Evolutionary conservation across 2,113 vertebrate species (phyloP).

Genomic region (Stigmatopora argus): DNA sequence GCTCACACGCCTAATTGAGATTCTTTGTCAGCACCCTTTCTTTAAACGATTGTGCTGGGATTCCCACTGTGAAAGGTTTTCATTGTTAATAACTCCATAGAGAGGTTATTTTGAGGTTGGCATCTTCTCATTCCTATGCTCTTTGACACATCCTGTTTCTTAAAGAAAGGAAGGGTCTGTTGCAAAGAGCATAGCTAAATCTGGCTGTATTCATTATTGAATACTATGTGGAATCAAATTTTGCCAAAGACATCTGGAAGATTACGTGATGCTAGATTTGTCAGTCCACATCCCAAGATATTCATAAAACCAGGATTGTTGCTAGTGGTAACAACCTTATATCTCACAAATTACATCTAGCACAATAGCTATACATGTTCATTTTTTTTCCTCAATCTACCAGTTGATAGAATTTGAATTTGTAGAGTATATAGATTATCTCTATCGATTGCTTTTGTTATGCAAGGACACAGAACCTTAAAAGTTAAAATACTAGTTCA

Average conservation of each 20-base stretch:
- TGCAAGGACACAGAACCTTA: not conserved
- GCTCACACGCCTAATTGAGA: too few relatives aligned
- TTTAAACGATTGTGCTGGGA: too few relatives aligned
- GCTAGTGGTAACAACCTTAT: too few relatives aligned
- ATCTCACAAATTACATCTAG: not conserved
- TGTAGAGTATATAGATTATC: too few relatives aligned
- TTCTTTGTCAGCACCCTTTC: too few relatives aligned
- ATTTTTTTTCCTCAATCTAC: not conserved
- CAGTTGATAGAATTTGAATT: too few relatives aligned
- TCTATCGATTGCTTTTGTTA: not conserved
- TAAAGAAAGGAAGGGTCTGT: not conserved
- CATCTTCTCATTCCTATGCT: not conserved
- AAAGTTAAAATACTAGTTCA: not conserved
- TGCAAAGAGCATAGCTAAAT: conserved; percentile 26
- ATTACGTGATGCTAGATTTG: conserved; percentile 14
- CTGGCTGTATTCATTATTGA: conserved; percentile 32
- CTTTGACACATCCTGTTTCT: conserved; percentile 18
- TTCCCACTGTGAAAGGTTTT: too few relatives aligned
- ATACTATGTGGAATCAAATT: not conserved
- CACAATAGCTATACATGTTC: not conserved
- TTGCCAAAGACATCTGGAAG: conserved; percentile 1
- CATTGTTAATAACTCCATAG: too few relatives aligned
- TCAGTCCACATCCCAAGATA: conserved; percentile 4
- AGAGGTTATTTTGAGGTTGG: too few relatives aligned
- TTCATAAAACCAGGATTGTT: not conserved